These are phyloP conservation scores for Ciconia boyciana DNA, from an alignment of 2,113 vertebrate species.

Conservation along the genomic window DNA sequence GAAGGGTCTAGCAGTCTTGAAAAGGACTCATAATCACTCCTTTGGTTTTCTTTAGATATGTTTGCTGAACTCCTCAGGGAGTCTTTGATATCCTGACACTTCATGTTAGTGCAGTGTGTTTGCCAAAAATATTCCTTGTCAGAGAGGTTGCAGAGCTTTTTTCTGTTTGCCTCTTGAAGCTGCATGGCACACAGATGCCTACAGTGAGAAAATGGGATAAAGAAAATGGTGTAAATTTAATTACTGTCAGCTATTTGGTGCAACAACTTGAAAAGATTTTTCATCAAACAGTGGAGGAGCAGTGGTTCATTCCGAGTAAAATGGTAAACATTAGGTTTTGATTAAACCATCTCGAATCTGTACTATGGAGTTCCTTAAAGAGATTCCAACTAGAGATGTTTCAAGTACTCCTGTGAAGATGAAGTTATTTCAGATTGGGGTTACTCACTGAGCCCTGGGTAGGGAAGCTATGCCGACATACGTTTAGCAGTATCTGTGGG, in stretches of 20 bases:
- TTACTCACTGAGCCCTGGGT: not conserved
- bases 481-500: not conserved
- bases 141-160: conserved; percentile 10
- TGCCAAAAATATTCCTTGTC: conserved; percentile 54
- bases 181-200: conserved; percentile 10
- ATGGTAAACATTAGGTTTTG: not conserved
- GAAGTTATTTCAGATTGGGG: not conserved
- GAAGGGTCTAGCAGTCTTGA: conserved; percentile 22
- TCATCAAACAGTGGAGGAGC: not conserved
- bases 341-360: not conserved
- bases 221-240: conserved; percentile 36
- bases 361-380: not conserved
- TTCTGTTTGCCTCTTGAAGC: conserved; percentile 38
- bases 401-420: not conserved
- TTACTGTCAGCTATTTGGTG: not conserved
- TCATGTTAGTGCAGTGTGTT: conserved; percentile 12
- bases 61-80: conserved; percentile 59
- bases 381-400: not conserved
- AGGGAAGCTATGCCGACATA: not conserved
- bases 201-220: conserved; percentile 27
- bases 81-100: conserved; percentile 64
- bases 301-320: not conserved
- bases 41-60: conserved; percentile 50
- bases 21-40: conserved; percentile 31
- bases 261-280: not conserved